Evolutionary conservation across 2,797 vertebrate genomes (phyloP).

Genomic region (Xyrichtys novacula): DNA sequence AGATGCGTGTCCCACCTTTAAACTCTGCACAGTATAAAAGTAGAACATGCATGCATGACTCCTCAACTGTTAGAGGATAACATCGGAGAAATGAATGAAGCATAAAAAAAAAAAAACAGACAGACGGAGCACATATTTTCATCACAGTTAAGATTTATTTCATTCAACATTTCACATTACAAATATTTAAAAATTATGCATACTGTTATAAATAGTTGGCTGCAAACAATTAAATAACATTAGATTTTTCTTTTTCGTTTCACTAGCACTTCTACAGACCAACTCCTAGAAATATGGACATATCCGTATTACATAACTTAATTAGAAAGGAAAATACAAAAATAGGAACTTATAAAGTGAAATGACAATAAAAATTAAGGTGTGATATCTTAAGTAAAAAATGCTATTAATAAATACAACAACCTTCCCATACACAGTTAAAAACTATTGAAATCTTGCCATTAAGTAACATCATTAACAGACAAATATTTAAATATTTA

Average conservation of each 20-base stretch:
- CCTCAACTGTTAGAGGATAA: too few species aligned
- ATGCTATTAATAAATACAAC: conserved; percentile 99
- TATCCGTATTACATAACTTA: conserved; percentile 99
- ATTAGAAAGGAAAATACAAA: conserved; percentile 99
- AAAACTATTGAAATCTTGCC: conserved; percentile 99
- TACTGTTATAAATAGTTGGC: conserved; percentile 99
- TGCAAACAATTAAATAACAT: conserved; percentile 99
- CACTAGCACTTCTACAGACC: conserved; percentile 99
- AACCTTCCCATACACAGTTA: conserved; percentile 99
- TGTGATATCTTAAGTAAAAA: conserved; percentile 99
- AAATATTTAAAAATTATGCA: conserved; percentile 99
- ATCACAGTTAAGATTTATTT: conserved; percentile 99
- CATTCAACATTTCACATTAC: conserved; percentile 99
- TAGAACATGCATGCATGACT: too few species aligned
- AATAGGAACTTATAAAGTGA: conserved; percentile 99
- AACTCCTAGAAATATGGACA: conserved; percentile 99
- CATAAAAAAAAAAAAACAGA: conserved; percentile 47
- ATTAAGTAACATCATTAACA: conserved; percentile 99
- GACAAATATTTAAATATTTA: conserved; percentile 99
- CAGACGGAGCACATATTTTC: conserved; percentile 52
- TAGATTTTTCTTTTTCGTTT: conserved; percentile 98
- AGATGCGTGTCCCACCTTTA: too few species aligned
- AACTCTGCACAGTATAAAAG: too few species aligned
- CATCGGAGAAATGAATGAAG: background rate
- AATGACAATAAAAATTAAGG: conserved; percentile 99